A percentile compares a stretch with the other conserved stretches of the same genome.
These are phyloP conservation scores for Poeciliopsis infans DNA, from an alignment of 2,797 vertebrate species.

Conservation along the genomic window DNA sequence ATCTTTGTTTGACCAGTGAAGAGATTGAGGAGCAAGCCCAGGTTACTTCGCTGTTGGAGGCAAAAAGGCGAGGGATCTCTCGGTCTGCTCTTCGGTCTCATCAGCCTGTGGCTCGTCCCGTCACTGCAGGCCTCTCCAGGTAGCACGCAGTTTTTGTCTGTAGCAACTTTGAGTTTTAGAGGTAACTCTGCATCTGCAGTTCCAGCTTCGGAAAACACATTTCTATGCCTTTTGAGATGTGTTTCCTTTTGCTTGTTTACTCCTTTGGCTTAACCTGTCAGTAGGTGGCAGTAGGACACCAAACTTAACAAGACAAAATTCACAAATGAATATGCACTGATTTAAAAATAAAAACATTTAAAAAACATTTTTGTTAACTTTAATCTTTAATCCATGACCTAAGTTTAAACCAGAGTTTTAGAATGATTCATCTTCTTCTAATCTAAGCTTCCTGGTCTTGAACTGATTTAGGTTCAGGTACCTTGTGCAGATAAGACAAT, in stretches of 20 bases:
- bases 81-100: constrained; percentile 94
- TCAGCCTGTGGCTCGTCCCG: constrained; percentile 92
- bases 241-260: background rate
- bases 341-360: background rate
- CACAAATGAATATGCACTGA: background rate
- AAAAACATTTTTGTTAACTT: background rate
- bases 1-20: constrained; percentile 64
- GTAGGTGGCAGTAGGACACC: constrained; percentile 1
- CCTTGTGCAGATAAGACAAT: background rate
- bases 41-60: constrained; percentile 84
- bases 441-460: background rate
- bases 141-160: constrained; percentile 55
- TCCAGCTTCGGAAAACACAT: background rate
- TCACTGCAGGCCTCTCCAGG: constrained; percentile 88
- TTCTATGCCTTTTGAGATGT: background rate
- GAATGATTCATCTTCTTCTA: background rate
- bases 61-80: constrained; percentile 91
- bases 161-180: background rate
- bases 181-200: background rate
- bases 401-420: background rate
- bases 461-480: background rate
- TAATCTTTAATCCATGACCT: background rate
- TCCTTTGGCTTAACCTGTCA: background rate
- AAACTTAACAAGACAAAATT: too few species aligned
- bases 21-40: constrained; percentile 76